Base-by-base conservation (phyloP, 2,888 invertebrate genomes). In the Amiota communis region DNA sequence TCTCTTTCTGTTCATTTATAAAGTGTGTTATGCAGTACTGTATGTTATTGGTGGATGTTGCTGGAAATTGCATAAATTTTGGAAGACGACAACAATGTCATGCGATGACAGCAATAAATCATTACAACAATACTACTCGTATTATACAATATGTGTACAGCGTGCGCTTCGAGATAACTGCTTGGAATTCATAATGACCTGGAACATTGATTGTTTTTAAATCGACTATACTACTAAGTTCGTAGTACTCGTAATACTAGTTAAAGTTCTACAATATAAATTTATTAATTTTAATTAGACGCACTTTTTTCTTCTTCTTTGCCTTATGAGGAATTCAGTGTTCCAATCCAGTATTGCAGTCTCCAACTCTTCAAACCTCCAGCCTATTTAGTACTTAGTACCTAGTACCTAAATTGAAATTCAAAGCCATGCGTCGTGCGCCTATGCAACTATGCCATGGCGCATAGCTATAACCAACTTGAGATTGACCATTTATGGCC, bases 261-360 rank as follows among this genome's bases (percentile, higher is more conserved):
- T n/a, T 53, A n/a, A 12, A 53, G 64, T 23, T 82, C 83, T 83
- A 82, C 85, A 36, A 83, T 84, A 83, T 85, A 83, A 83, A 83
- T 83, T 83, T 83, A 83, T 83, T 83, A 83, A 83, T 83, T 83
- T 83, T 83, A 83, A 85, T 83, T 85, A 85, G 36, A 36, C 36
- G 36, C 36, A 36, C 36, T 36, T 36, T 36, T 36, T 36, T 36
- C 36, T 36, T 36, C 6, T 6, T 36, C 8, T 6, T 36, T 36
- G 4, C 36, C 36, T 36, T 36, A 36, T 36, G 36, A 82, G 83
- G 78, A 78, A 84, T 85, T 84, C 85, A 13, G 20, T 85, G 84
- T 79, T 82, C 83, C 78, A 59, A 76, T 75, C 53, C 36, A 63
- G 36, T 63, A n/a, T 17, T 63, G 6, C 6, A 36, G 8, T 36